These are phyloP conservation scores for Limnephilus rhombicus DNA, from an alignment of 2,888 invertebrate genomes.

Conservation along the genomic window DNA sequence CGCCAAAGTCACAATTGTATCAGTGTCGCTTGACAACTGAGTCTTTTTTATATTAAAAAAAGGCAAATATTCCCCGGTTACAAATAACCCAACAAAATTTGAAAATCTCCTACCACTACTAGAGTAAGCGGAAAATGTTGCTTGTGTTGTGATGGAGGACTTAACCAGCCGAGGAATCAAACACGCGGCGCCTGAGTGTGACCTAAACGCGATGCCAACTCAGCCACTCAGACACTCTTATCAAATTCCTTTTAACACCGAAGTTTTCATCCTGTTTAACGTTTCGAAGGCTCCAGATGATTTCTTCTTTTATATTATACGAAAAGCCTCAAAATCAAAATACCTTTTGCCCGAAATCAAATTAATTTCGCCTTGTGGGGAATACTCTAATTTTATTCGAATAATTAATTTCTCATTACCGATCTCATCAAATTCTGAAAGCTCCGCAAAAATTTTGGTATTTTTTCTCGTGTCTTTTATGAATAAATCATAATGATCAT, in stretches of 20 bases:
- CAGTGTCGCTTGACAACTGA: no score
- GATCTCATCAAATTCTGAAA: neutral
- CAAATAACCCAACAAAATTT: no score
- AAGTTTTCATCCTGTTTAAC: neutral
- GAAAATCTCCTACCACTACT: no score
- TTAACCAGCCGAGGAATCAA: no score
- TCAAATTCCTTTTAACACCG: neutral
- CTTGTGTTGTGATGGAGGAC: no score
- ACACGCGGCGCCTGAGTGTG: no score
- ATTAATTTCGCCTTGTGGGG: neutral
- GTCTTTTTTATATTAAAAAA: no score
- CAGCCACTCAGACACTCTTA: no score
- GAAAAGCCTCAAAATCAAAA: neutral
- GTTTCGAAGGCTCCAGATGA: neutral
- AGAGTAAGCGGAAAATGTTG: no score
- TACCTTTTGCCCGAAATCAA: neutral
- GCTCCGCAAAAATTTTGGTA: neutral
- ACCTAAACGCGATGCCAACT: no score
- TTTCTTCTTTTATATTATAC: neutral
- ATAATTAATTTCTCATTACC: neutral
- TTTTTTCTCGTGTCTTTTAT: neutral
- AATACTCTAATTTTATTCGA: neutral
- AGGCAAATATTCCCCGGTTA: no score
- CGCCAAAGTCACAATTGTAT: no score
- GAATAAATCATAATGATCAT: neutral